Percentiles rank a stretch among this genome's conserved stretches.
These are phyloP conservation scores for Butorides virescens DNA, from an alignment of 2,113 vertebrate species.

Conservation along the genomic window DNA sequence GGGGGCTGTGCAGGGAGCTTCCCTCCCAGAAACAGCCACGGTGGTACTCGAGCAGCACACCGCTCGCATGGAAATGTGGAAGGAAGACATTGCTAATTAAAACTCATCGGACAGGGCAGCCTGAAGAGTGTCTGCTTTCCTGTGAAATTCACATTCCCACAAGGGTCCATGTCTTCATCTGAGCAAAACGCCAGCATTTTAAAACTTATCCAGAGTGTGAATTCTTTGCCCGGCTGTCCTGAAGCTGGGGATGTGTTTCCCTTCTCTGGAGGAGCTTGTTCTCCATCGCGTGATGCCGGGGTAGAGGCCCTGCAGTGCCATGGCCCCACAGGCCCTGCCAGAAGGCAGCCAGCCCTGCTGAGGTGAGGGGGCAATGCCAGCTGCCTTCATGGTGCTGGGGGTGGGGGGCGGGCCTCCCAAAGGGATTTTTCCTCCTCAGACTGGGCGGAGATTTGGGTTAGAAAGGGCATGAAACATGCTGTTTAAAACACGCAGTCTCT, in stretches of 20 bases:
- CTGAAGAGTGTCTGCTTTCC: neutral
- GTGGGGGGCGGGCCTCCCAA: neutral
- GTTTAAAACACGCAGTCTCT: neutral
- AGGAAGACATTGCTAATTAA: neutral
- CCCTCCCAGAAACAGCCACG: neutral
- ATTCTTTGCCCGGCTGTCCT: neutral
- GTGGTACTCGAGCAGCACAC: neutral
- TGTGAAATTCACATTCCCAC: neutral
- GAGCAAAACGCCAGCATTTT: neutral
- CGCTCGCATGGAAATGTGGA: neutral
- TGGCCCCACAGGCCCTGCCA: neutral
- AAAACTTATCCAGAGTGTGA: neutral
- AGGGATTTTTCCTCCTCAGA: neutral
- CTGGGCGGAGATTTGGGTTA: neutral
- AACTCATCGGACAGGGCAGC: neutral
- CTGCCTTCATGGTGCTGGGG: neutral
- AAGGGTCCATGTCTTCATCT: neutral
- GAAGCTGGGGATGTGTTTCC: accelerated
- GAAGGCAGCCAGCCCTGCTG: neutral
- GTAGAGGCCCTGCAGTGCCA: neutral
- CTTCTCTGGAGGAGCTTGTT: neutral
- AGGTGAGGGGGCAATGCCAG: neutral
- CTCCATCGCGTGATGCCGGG: accelerated
- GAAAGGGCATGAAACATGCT: neutral
- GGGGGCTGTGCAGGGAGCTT: neutral